Evolutionary conservation across 1,140 invertebrate genomes (phyloP), one percentile per base, ranked within the genome.

Genomic region (Lithobius niger): DNA sequence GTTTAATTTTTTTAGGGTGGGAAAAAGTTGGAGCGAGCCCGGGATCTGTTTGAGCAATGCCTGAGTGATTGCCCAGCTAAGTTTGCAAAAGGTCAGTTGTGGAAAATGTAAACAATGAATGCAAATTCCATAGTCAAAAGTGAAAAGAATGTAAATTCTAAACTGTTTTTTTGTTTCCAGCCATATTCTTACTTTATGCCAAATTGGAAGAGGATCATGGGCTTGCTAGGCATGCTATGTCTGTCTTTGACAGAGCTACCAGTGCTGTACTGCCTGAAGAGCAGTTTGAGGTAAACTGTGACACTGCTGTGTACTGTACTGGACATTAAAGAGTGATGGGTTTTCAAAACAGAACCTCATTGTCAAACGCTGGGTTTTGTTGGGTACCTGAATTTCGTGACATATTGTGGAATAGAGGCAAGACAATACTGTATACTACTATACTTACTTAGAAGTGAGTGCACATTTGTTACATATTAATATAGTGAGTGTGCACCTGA

Each of bases 41-140:
- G 96, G 64, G 97, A 99, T 79, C 78, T 99, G 40, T 99, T 99
- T 79, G 96, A 99, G 71, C 96, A 99, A 67, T 99, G 96, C 70
- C 72, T 99, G 36, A 95, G 98, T 70, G 76, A 86, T 60, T 98
- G 95, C 73, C 95, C 96, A 18, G 73, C 84, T 6, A 89, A 98
- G 70, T 97, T 84, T 78, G 88, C 92, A 1, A 98, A 97, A 77
- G 74, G 80, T 82, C 71, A 68, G 62, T 63, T 21, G 27, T 27
- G 45, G 52, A 26, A 28, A n/a, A n/a, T n/a, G n/a, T n/a, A n/a
- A n/a, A n/a, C n/a, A n/a, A n/a, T n/a, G n/a, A n/a, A n/a, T n/a
- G n/a, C n/a, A n/a, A n/a, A n/a, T n/a, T n/a, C n/a, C n/a, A n/a
- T n/a, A n/a, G n/a, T n/a, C n/a, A n/a, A n/a, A n/a, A n/a, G n/a